Percentiles rank a stretch among this genome's conserved stretches.
Conservation (phyloP, 2,113 vertebrate genomes). For the Cercopithecus mona region DNA sequence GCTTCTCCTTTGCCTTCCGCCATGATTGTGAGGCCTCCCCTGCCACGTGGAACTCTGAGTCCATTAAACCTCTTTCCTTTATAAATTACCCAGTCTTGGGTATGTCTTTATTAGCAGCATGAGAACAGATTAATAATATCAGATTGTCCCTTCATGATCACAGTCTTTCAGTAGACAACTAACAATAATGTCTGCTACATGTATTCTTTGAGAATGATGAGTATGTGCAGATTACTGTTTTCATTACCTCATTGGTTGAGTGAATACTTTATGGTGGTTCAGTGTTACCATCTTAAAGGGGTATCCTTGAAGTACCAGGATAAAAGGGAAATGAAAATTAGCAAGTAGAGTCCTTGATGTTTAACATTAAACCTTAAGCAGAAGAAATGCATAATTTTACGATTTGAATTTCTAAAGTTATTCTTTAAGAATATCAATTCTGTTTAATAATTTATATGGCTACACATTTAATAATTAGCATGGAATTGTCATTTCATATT, state of each 20-base stretch:
- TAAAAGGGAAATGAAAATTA: conserved; percentile 45
- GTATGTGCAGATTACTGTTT: neutral
- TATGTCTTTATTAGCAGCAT: too few relatives aligned
- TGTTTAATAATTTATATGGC: neutral
- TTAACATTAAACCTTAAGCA: conserved; percentile 6
- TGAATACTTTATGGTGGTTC: neutral
- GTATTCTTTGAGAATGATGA: neutral
- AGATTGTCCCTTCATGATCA: neutral
- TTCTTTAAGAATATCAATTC: neutral
- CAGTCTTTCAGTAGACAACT: neutral
- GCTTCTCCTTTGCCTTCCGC: too few relatives aligned
- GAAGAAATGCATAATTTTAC: conserved; percentile 23
- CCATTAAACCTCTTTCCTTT: too few relatives aligned
- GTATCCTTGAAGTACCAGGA: neutral
- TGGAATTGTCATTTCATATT: conserved; percentile 1
- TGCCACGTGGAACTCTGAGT: too few relatives aligned
- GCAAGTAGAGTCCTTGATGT: neutral
- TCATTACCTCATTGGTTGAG: neutral
- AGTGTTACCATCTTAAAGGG: neutral
- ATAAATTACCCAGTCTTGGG: too few relatives aligned
- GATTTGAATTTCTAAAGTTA: conserved; percentile 39
- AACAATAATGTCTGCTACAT: neutral
- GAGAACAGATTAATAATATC: neutral
- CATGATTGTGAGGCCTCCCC: too few relatives aligned
- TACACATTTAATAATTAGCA: neutral